Evolutionary conservation across 2,797 vertebrate species (phyloP).

Genomic region (Tarsius wallacei): DNA sequence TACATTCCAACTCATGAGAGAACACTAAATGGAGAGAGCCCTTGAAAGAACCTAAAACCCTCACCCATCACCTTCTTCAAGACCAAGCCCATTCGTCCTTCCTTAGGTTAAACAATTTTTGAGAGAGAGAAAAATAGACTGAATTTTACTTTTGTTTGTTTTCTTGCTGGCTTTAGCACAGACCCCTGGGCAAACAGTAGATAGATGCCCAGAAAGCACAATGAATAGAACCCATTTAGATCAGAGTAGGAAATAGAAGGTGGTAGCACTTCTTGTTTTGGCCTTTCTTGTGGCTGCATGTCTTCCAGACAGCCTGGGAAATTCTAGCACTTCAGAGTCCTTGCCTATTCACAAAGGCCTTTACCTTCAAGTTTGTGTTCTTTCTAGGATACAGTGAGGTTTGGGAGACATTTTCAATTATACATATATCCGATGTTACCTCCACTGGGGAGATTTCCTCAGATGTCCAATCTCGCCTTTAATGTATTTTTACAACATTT

Average conservation of each 20-base stretch:
- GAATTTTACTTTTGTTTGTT: background rate
- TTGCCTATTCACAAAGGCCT: background rate
- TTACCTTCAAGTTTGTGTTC: background rate
- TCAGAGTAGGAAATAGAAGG: background rate
- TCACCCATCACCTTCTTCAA: background rate
- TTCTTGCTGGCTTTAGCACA: background rate
- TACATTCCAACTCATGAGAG: background rate
- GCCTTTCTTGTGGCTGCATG: rapidly evolving
- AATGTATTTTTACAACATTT: background rate
- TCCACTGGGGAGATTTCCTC: background rate
- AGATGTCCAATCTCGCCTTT: background rate
- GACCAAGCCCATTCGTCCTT: background rate
- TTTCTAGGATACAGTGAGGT: background rate
- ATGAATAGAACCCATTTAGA: background rate
- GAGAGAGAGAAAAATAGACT: background rate
- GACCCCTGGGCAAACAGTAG: background rate
- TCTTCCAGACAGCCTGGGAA: background rate
- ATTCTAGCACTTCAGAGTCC: background rate
- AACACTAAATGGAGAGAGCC: background rate
- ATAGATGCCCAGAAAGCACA: background rate
- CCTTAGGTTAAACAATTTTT: background rate
- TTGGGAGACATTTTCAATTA: background rate
- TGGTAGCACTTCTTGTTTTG: rapidly evolving
- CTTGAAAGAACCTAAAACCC: background rate
- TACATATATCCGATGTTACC: background rate